These are phyloP conservation scores for Erynnis tages DNA, from an alignment of 2,888 invertebrate genomes.

Conservation along the genomic window DNA sequence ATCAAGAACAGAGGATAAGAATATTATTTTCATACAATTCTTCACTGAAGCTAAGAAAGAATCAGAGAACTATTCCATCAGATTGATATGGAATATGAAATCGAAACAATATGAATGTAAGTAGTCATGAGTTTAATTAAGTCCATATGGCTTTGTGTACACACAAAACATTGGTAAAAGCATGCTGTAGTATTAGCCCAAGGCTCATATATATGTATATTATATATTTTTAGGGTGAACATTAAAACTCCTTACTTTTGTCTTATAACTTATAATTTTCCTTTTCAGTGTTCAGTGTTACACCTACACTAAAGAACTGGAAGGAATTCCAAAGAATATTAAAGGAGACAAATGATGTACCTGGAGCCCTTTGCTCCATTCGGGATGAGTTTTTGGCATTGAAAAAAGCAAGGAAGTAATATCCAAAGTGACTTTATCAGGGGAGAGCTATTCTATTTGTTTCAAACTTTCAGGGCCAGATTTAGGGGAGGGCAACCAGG, in stretches of 20 bases:
- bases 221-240: too few species aligned
- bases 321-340: conserved; percentile 56
- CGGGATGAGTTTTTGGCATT: conserved; percentile 52
- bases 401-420: conserved; percentile 28
- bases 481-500: too few species aligned
- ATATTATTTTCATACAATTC: conserved; percentile 64
- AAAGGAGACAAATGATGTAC: conserved; percentile 61
- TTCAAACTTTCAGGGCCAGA: too few species aligned
- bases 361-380: conserved; percentile 59
- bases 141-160: too few species aligned
- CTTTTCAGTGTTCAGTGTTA: conserved; percentile 61
- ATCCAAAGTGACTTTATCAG: too few species aligned
- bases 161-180: too few species aligned
- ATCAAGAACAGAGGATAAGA: conserved; percentile 46
- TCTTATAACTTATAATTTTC: conserved; percentile 15
- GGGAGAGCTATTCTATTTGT: too few species aligned
- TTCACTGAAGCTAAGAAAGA: conserved; percentile 69
- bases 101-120: conserved; percentile 59
- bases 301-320: conserved; percentile 52
- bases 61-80: conserved; percentile 60
- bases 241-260: too few species aligned
- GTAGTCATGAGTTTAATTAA: conserved; percentile 34
- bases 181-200: too few species aligned
- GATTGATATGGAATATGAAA: conserved; percentile 49
- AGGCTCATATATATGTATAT: too few species aligned